Percentiles rank a stretch among this genome's conserved stretches.
Evolutionary conservation across 2,797 vertebrate genomes (phyloP).

Genomic region (Danionella dracula): DNA sequence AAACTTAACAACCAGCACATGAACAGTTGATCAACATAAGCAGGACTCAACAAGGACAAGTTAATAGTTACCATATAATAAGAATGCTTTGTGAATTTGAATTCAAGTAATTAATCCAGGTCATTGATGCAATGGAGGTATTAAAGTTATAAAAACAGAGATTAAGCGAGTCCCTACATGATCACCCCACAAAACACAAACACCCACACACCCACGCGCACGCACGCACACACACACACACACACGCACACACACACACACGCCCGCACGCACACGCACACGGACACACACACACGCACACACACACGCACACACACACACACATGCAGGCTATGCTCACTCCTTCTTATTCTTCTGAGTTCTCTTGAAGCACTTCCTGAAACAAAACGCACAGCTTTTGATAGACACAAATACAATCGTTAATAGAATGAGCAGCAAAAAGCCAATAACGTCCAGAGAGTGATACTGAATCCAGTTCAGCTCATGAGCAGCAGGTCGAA

Average conservation of each 20-base stretch:
- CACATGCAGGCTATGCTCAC: conserved; percentile 17
- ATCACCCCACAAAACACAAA: neutral
- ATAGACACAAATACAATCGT: conserved; percentile 60
- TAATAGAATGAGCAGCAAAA: conserved; percentile 63
- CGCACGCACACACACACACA: too few species aligned
- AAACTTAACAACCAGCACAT: too few species aligned
- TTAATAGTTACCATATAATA: neutral
- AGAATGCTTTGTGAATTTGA: neutral
- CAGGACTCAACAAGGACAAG: too few species aligned
- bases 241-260: too few species aligned
- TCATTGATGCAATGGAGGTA: neutral
- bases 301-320: neutral
- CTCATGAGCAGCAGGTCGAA: conserved; percentile 79
- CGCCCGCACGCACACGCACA: too few species aligned
- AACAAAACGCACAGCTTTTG: conserved; percentile 74
- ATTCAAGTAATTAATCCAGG: neutral
- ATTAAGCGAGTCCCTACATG: neutral
- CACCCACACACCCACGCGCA: too few species aligned
- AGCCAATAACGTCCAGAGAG: conserved; percentile 79
- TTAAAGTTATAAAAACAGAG: neutral
- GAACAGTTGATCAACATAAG: too few species aligned
- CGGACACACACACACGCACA: too few species aligned
- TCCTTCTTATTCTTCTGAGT: conserved; percentile 60
- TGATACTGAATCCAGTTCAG: conserved; percentile 94
- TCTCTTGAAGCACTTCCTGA: conserved; percentile 64